These are phyloP conservation scores for Sorex fumeus DNA, from an alignment of 2,113 vertebrate species.

Conservation along the genomic window DNA sequence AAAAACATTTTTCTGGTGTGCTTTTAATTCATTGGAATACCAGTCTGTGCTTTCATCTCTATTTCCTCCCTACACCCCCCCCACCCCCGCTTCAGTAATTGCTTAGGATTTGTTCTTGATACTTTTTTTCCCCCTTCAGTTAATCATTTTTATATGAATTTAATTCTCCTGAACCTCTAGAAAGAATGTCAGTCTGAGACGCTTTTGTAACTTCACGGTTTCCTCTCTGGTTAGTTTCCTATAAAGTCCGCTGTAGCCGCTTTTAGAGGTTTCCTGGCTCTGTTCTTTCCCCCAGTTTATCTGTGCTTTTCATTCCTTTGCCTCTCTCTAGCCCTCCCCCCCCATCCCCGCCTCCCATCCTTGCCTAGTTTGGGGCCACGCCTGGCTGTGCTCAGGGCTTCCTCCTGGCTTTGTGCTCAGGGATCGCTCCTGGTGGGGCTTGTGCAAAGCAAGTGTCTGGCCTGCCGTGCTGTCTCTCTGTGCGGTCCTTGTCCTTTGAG, in stretches of 20 bases:
- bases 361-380: not conserved
- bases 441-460: too few relatives aligned
- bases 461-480: too few relatives aligned
- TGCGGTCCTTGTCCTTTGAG: too few relatives aligned
- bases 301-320: not conserved
- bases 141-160: slow-evolving; percentile 19
- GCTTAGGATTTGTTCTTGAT: too few relatives aligned
- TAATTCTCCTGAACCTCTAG: slow-evolving; percentile 12
- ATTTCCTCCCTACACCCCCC: not conserved
- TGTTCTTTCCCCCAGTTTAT: not conserved
- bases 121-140: not conserved
- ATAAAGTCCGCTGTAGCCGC: not conserved
- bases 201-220: not conserved
- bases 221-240: not conserved
- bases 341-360: not conserved
- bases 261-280: not conserved
- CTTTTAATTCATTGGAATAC: not conserved
- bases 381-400: not conserved
- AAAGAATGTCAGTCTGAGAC: not conserved
- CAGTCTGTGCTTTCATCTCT: not conserved
- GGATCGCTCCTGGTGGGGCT: too few relatives aligned
- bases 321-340: not conserved
- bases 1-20: not conserved
- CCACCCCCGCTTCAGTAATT: not conserved
- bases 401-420: too few relatives aligned